These are phyloP conservation scores for Drosophila mauritiana DNA, from an alignment of 1,140 invertebrate species.

Conservation along the genomic window DNA sequence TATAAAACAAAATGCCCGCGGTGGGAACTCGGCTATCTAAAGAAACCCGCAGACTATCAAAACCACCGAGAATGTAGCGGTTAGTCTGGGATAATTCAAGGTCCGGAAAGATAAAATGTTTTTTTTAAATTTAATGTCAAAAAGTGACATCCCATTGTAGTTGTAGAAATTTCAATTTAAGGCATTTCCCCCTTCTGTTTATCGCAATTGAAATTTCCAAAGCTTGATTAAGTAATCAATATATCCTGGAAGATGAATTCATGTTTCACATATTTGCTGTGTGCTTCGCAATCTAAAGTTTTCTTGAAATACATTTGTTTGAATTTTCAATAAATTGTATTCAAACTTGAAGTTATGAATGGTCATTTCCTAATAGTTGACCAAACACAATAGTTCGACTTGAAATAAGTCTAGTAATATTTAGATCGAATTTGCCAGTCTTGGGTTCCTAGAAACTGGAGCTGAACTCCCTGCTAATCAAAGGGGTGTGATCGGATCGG, in stretches of 20 bases:
- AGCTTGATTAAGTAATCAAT: neutral
- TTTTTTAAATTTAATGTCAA: neutral
- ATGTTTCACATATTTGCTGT: too few relatives aligned
- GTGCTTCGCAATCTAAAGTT: too few relatives aligned
- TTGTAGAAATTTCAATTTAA: neutral
- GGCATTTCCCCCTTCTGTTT: neutral
- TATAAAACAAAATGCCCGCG: neutral
- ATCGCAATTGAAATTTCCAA: neutral
- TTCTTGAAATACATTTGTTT: neutral
- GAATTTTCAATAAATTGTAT: neutral
- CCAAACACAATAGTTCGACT: neutral
- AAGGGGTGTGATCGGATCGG: conserved; percentile 65
- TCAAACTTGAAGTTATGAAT: neutral
- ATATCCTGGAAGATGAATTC: too few relatives aligned
- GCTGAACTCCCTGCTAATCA: conserved; percentile 53
- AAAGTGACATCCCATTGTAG: neutral
- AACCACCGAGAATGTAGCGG: neutral
- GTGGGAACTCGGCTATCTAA: conserved; percentile 32
- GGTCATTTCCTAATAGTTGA: too few relatives aligned
- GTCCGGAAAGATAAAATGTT: neutral
- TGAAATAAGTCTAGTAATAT: neutral
- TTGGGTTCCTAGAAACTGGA: conserved; percentile 3
- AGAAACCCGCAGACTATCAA: conserved; percentile 20
- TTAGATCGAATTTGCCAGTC: conserved; percentile 25
- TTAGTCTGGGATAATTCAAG: conserved; percentile 12